Evolutionary conservation across 1,140 invertebrate species (phyloP), one percentile per base, ranked within the genome.

Genomic region (Drosophila sulfurigaster): DNA sequence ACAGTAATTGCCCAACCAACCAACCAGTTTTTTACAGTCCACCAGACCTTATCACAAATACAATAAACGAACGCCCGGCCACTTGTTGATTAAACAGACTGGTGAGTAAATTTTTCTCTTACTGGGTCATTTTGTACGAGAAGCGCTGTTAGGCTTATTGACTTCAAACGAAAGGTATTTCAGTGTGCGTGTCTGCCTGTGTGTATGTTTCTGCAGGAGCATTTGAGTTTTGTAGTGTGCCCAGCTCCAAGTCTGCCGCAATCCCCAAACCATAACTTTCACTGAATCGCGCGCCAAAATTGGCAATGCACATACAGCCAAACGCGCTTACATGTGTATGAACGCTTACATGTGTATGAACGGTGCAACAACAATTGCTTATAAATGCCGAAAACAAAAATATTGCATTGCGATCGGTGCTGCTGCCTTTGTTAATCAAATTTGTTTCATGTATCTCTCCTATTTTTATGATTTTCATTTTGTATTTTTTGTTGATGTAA

Each of bases 241-340:
- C 63, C 78, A 73, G 60, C 63, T 65, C 48, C 11, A 38, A 38
- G n/a, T 41, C 13, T 51, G 64, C 35, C 8, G 4, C 49, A 57
- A 49, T 11, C 48, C 60, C 57, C 28, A 46, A 48, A 49, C 57
- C 48, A 68, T 38, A 88, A 88, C 83, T 88, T 88, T 88, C 83
- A 88, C 83, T 88, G 70, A 73, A 78, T 76, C 70, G 64, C 74
- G 66, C 49, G 74, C 74, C 74, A 68, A 87, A 88, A 88, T 82
- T 79, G 74, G 51, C 66, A 78, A 46, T 5, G 48, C 11, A 66
- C 25, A 75, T 41, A 68, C 65, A 64, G 30, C 1, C 58, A 35
- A 46, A 52, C 32, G 41, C 5, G 49, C 16, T 49, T 8, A 48
- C 43, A 51, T 13, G 6, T 6, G 6, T 11, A 60, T 8, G 7